Percentiles rank a stretch among this genome's conserved stretches.
Conservation (phyloP, 2,888 invertebrate species). For the Thelaira solivaga region DNA sequence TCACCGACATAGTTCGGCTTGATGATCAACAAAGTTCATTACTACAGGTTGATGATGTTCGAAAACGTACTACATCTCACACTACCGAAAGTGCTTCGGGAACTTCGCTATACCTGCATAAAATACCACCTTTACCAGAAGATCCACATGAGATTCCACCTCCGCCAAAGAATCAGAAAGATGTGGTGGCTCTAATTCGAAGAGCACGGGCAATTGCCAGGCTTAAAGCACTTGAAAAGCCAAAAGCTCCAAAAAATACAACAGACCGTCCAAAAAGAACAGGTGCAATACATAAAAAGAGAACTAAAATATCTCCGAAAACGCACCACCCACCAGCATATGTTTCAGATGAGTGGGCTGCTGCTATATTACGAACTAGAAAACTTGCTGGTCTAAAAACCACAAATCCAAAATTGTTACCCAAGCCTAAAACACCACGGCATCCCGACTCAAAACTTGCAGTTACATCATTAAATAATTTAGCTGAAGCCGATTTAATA, state of each 20-base stretch:
- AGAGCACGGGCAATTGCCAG: constrained; percentile 40
- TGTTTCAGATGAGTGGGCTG: constrained; percentile 25
- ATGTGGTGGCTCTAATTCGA: constrained; percentile 26
- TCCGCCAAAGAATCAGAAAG: constrained; percentile 39
- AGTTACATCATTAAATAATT: constrained; percentile 11
- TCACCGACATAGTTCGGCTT: background rate
- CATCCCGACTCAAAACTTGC: background rate
- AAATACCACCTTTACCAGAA: constrained; percentile 9
- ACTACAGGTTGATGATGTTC: constrained; percentile 9
- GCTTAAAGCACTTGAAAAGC: constrained; percentile 21
- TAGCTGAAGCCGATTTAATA: background rate
- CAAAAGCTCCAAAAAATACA: background rate
- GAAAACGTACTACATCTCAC: background rate
- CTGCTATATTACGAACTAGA: constrained; percentile 38
- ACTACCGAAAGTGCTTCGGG: background rate
- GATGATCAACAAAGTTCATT: background rate
- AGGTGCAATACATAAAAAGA: background rate
- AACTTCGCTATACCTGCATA: background rate
- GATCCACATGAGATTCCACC: constrained; percentile 29
- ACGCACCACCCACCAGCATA: constrained; percentile 35
- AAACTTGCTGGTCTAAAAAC: constrained; percentile 42
- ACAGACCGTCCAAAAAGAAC: background rate
- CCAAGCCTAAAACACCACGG: constrained; percentile 4
- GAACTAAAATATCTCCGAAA: background rate
- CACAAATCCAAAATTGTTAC: constrained; percentile 22